These are phyloP conservation scores for Idaea biselata DNA, from an alignment of 2,888 invertebrate genomes.

Conservation along the genomic window DNA sequence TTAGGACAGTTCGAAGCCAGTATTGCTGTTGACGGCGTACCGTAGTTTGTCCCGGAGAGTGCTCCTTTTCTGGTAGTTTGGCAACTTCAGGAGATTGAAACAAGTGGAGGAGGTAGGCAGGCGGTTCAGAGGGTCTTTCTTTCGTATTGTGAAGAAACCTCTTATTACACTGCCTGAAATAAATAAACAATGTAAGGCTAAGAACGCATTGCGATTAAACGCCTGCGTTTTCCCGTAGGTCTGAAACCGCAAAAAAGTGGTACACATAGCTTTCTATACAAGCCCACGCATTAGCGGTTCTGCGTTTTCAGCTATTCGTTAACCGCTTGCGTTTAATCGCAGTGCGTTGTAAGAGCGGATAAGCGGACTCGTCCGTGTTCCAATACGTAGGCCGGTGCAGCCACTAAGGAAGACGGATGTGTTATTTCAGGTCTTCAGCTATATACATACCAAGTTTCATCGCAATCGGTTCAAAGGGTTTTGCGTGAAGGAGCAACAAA, in stretches of 20 bases:
- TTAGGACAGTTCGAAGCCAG: slow-evolving; percentile 99
- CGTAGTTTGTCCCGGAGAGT: slow-evolving; percentile 96
- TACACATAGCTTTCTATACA: too few species aligned
- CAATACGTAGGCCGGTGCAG: too few species aligned
- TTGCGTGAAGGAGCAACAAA: background rate
- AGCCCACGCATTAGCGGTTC: too few species aligned
- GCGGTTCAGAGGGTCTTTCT: slow-evolving; percentile 95
- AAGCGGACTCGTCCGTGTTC: too few species aligned
- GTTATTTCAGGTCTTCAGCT: background rate
- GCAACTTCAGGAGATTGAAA: slow-evolving; percentile 98
- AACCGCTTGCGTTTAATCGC: too few species aligned
- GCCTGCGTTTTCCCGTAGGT: too few species aligned
- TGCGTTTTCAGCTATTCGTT: too few species aligned
- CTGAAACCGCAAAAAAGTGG: too few species aligned
- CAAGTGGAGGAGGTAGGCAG: slow-evolving; percentile 99
- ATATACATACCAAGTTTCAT: background rate
- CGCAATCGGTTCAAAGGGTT: too few species aligned
- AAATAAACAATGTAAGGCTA: slow-evolving; percentile 4
- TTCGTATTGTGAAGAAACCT: slow-evolving; percentile 98
- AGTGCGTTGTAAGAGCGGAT: too few species aligned
- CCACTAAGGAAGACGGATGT: too few species aligned
- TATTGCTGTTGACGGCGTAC: slow-evolving; percentile 98
- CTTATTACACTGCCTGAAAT: slow-evolving; percentile 94
- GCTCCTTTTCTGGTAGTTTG: slow-evolving; percentile 98
- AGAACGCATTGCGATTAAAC: too few species aligned